These are phyloP conservation scores for Cremastinae sp. DNA, from an alignment of 2,888 invertebrate species.

Conservation along the genomic window DNA sequence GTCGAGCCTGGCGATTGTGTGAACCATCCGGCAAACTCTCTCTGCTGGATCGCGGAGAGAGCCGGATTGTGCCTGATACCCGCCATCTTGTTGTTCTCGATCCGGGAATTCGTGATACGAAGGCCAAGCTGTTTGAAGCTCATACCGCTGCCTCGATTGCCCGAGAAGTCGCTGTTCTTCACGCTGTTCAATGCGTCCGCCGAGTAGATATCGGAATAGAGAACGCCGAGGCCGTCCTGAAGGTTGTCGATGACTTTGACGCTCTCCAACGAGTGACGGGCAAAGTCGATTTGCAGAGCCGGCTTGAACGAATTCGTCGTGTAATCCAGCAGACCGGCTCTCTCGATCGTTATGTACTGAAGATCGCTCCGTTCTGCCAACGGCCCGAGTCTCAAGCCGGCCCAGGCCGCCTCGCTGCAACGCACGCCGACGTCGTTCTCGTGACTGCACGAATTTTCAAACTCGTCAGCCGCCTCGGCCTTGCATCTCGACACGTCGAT, in stretches of 20 bases:
- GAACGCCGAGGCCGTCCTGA: constrained; percentile 95
- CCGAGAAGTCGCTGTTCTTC: constrained; percentile 91
- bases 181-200: constrained; percentile 91
- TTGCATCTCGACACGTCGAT: constrained; percentile 93
- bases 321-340: constrained; percentile 96
- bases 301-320: constrained; percentile 93
- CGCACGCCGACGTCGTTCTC: constrained; percentile 93
- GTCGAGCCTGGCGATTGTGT: constrained; percentile 85
- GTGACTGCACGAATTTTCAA: constrained; percentile 94
- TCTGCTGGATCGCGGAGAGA: constrained; percentile 90
- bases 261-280: constrained; percentile 91
- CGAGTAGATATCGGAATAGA: constrained; percentile 96
- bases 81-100: constrained; percentile 91
- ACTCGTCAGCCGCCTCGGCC: constrained; percentile 88
- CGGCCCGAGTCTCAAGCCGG: constrained; percentile 94
- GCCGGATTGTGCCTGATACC: constrained; percentile 97
- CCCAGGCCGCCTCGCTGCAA: constrained; percentile 96
- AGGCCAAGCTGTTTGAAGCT: constrained; percentile 94
- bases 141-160: constrained; percentile 93
- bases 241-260: constrained; percentile 91
- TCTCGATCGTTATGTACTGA: constrained; percentile 93
- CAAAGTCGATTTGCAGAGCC: constrained; percentile 93
- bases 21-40: constrained; percentile 97
- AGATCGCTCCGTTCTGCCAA: constrained; percentile 93
- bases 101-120: constrained; percentile 88